Evolutionary conservation across 2,113 vertebrate species (phyloP).

Genomic region (Oreochromis niloticus): DNA sequence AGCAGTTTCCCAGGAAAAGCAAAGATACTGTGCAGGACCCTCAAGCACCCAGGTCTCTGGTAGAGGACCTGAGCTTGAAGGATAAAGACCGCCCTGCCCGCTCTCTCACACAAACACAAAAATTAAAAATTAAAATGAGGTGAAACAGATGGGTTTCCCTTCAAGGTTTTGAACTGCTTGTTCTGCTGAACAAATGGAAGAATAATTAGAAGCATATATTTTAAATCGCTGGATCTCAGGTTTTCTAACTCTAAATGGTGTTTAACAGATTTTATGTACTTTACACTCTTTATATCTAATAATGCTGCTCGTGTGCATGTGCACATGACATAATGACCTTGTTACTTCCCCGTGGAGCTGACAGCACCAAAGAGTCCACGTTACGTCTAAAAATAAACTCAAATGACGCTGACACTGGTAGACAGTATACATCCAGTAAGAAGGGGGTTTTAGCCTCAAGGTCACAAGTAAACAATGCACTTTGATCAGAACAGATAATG

Average conservation of each 20-base stretch:
- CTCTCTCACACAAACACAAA: background rate
- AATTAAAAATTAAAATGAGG: background rate
- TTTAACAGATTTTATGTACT: background rate
- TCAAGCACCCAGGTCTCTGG: background rate
- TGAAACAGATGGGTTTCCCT: background rate
- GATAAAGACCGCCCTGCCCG: background rate
- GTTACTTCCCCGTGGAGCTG: background rate
- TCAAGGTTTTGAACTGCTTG: background rate
- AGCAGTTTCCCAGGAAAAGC: background rate
- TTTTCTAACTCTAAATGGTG: background rate
- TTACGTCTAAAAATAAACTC: constrained; percentile 12
- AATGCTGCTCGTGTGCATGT: background rate
- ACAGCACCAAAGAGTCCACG: background rate
- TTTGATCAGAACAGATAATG: background rate
- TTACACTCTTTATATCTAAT: background rate
- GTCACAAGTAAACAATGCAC: constrained; percentile 23
- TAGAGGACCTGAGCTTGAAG: background rate
- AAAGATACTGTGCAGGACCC: background rate
- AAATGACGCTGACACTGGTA: background rate
- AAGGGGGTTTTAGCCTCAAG: constrained; percentile 23
- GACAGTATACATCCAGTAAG: background rate
- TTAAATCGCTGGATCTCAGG: background rate
- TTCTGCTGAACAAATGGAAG: background rate
- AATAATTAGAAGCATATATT: background rate
- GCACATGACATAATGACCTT: background rate